Evolutionary conservation across 2,888 invertebrate species (phyloP).

Genomic region (Heliconius ismenius): DNA sequence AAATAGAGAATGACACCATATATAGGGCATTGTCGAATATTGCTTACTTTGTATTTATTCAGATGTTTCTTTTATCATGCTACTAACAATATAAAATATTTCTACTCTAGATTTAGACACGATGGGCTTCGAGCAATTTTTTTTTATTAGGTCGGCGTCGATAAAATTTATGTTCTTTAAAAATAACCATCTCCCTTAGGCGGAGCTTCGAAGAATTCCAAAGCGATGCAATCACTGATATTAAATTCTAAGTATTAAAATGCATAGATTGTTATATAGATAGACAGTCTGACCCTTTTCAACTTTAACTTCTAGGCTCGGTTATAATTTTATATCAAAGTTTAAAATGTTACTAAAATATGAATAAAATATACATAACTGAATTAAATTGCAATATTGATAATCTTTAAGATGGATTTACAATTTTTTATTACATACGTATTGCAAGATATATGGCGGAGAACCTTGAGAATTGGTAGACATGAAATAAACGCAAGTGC

Average conservation of each 20-base stretch:
- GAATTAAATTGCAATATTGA: neutral
- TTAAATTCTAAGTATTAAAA: slow-evolving; percentile 32
- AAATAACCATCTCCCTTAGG: slow-evolving; percentile 34
- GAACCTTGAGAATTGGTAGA: neutral
- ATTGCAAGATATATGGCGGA: too few relatives aligned
- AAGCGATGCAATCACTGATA: slow-evolving; percentile 33
- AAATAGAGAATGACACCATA: neutral
- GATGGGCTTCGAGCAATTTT: slow-evolving; percentile 23
- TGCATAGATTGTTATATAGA: neutral
- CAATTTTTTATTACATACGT: neutral
- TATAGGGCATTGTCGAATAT: neutral
- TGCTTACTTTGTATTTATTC: neutral
- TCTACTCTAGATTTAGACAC: slow-evolving; percentile 8
- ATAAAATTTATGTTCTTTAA: slow-evolving; percentile 37
- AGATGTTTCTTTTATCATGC: neutral
- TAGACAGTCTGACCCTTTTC: neutral
- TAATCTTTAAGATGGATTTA: neutral
- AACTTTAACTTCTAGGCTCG: neutral
- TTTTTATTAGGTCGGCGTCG: slow-evolving; percentile 26
- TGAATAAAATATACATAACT: too few relatives aligned
- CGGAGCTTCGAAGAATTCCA: slow-evolving; percentile 38
- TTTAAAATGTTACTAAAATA: neutral
- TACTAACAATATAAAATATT: neutral
- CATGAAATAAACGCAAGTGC: neutral
- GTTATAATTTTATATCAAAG: neutral